phyloP scores from a whole-genome alignment of 2,888 invertebrate genomes.

The Apotomis turbidana region DNA sequence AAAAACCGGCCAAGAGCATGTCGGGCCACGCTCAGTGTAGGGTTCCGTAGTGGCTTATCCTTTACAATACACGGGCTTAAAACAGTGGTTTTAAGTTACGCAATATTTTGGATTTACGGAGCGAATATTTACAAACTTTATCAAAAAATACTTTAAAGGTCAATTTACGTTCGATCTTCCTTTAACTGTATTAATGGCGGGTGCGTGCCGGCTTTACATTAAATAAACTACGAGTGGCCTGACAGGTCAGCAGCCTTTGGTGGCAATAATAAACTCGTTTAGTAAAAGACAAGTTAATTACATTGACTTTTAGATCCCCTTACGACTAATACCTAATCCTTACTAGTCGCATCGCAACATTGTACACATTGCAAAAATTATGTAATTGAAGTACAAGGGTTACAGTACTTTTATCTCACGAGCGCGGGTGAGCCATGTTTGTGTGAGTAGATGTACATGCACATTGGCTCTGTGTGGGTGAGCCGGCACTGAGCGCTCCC shows the following conservation, averaged over 20 bases:
- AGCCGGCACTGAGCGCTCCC: too few species aligned
- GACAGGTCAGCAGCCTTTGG: slow-evolving; percentile 2
- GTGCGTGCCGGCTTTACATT: slow-evolving; percentile 20
- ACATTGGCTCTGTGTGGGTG: too few species aligned
- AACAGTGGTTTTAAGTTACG: too few species aligned
- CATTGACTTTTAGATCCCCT: background rate
- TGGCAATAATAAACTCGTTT: slow-evolving; percentile 1
- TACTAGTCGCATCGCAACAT: background rate
- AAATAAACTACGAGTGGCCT: slow-evolving; percentile 10
- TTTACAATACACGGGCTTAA: too few species aligned
- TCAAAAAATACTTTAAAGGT: too few species aligned
- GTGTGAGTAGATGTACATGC: too few species aligned
- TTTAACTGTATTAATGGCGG: slow-evolving; percentile 3
- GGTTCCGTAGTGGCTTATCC: too few species aligned
- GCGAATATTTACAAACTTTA: too few species aligned
- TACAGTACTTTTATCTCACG: background rate
- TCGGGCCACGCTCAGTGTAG: too few species aligned
- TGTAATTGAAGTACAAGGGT: slow-evolving; percentile 1
- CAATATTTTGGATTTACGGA: too few species aligned
- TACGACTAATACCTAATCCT: background rate
- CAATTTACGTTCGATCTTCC: slow-evolving; percentile 9
- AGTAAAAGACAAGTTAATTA: background rate
- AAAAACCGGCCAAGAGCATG: too few species aligned
- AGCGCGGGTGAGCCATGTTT: too few species aligned
- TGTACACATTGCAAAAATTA: slow-evolving; percentile 3